Base-by-base conservation (phyloP, 1,140 invertebrate species). In the Conopomorpha cramerella region DNA sequence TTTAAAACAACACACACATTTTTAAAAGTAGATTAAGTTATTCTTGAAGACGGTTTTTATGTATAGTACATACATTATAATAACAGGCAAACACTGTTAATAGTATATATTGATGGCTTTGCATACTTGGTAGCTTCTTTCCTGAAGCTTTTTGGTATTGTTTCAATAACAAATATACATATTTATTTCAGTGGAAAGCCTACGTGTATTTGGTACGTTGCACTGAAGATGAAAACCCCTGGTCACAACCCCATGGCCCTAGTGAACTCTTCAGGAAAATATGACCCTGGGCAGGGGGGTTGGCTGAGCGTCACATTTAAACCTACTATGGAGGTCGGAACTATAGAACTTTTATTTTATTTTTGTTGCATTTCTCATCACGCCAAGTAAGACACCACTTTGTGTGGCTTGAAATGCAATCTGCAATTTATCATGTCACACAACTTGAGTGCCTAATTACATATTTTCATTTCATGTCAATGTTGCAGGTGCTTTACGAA, bases 181-280 rank as follows among this genome's bases (percentile, higher is more conserved):
- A 13, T 44, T 41, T 40, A 13, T 51, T 36, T 30, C 34, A 72
- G 67, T 10, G 71, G 71, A 11, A 67, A 53, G 45, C 62, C 71
- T 8, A 58, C 61, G 12, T 76, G 71, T 30, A 61, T 76, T 35
- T 76, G 71, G 71, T 76, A 56, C 38, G 71, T 57, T 0, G 57
- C 55, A 10, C 42, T 76, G 16, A 60, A 42, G 30, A 26, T 68
- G 3, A 65, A 64, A 53, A 49, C 49, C 15, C 27, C 55, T n/a
- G 63, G 61, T 3, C 33, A 52, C 0, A 56, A 57, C 41, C 63
- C 63, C 3, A 66, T 71, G 47, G 39, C 41, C 8, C 45, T 74
- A 11, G 30, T 62, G 8, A 54, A 71, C 18, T 62, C 33, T 39
- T 71, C 67, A 7, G 67, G 67, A 14, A 72, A 63, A 44, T 76